phyloP scores from a whole-genome alignment of 2,888 invertebrate species.

The Eupithecia dodoneata region DNA sequence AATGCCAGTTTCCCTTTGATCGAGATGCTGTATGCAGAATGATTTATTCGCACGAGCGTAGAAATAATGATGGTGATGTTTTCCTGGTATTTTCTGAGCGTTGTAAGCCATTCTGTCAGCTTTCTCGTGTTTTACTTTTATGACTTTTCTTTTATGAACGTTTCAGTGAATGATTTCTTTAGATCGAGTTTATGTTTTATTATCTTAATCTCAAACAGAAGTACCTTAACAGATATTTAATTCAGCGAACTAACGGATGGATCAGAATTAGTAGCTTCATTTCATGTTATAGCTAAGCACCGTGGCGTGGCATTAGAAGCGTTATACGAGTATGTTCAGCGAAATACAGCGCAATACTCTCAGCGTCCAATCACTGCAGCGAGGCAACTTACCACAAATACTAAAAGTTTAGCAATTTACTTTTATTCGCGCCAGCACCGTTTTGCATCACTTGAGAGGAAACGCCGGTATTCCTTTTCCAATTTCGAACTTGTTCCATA shows the following conservation, averaged over 20 bases:
- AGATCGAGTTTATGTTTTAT: not conserved
- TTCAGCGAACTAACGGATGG: not conserved
- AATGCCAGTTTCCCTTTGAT: slow-evolving; percentile 19
- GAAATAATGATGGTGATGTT: slow-evolving; percentile 21
- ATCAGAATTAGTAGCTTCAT: not conserved
- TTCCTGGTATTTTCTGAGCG: slow-evolving; percentile 17
- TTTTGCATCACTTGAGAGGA: slow-evolving; percentile 69
- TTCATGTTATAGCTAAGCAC: not conserved
- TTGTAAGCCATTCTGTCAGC: not conserved
- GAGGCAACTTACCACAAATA: slow-evolving; percentile 52
- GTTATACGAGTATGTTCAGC: slow-evolving; percentile 8
- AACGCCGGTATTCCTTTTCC: slow-evolving; percentile 68
- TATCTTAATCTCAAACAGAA: not conserved
- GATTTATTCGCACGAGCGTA: slow-evolving; percentile 17
- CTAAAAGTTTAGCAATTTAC: slow-evolving; percentile 73
- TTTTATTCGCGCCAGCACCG: slow-evolving; percentile 66
- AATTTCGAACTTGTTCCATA: slow-evolving; percentile 74
- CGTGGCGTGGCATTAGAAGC: not conserved
- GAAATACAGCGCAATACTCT: slow-evolving; percentile 26
- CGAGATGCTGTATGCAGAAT: slow-evolving; percentile 18
- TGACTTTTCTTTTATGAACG: not conserved
- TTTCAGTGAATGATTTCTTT: not conserved
- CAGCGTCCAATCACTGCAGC: slow-evolving; percentile 44
- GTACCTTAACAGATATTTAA: not conserved
- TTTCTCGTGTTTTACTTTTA: not conserved